A percentile compares a stretch with the other conserved stretches of the same genome.
phyloP scores from a whole-genome alignment of 2,113 vertebrate genomes.

The Sciurus niger region DNA sequence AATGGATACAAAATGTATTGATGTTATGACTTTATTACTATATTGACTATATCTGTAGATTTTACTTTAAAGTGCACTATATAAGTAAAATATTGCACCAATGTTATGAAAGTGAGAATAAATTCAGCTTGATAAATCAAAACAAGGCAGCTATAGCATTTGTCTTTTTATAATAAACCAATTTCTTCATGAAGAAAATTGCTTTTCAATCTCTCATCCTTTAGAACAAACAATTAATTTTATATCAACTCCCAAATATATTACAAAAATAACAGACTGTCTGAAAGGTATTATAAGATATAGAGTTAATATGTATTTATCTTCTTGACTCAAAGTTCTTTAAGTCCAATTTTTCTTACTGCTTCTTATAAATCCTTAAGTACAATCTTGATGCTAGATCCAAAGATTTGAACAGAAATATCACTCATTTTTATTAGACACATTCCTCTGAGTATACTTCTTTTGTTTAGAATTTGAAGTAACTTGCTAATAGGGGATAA shows the following conservation, averaged over 20 bases:
- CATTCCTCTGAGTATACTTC: neutral
- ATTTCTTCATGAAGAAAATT: slow-evolving; percentile 51
- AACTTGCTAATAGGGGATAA: neutral
- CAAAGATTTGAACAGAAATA: neutral
- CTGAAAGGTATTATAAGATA: neutral
- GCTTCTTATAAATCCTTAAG: neutral
- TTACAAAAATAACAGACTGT: neutral
- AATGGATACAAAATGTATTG: neutral
- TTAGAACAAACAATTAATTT: slow-evolving; percentile 47
- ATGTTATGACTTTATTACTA: neutral
- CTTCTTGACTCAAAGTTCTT: neutral
- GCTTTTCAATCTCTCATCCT: neutral
- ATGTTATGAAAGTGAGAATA: neutral
- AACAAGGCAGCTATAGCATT: neutral
- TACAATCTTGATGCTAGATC: neutral
- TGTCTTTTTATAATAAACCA: slow-evolving; percentile 19
- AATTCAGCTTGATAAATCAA: slow-evolving; percentile 22
- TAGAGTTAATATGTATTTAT: neutral
- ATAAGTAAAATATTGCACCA: neutral
- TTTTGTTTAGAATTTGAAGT: neutral
- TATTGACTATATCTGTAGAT: neutral
- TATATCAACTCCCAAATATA: slow-evolving; percentile 23
- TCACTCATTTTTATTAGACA: neutral
- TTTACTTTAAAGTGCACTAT: neutral
- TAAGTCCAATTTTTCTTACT: neutral